Conservation (phyloP, 2,797 vertebrate genomes). For the Anabas testudineus region DNA sequence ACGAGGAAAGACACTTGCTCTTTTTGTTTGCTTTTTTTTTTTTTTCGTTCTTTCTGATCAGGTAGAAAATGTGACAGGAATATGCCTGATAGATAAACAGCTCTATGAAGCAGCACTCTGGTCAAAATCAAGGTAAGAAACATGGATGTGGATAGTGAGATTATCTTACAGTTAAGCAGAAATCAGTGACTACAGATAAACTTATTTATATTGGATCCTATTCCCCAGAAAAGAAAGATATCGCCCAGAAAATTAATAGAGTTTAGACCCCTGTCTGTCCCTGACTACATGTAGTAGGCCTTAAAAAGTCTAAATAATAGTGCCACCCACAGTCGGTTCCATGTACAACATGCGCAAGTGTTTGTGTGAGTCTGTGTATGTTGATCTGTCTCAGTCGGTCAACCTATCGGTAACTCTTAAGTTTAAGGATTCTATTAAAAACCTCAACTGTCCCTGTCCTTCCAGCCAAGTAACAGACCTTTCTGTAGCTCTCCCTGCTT, state of each 20-base stretch:
- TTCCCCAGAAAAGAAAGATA: conserved; percentile 70
- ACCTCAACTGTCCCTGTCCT: conserved; percentile 69
- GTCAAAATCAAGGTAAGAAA: conserved; percentile 66
- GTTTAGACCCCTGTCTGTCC: conserved; percentile 73
- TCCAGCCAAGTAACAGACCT: conserved; percentile 61
- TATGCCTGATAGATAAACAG: conserved; percentile 64
- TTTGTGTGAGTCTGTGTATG: conserved; percentile 59
- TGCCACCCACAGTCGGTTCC: conserved; percentile 72
- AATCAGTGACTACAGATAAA: conserved; percentile 70
- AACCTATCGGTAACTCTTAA: conserved; percentile 63
- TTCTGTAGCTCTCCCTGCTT: conserved; percentile 60
- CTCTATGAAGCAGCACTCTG: conserved; percentile 77
- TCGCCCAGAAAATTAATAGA: conserved; percentile 70
- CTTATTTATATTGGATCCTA: conserved; percentile 67
- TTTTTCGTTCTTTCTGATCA: conserved; percentile 47
- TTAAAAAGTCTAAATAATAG: conserved; percentile 75
- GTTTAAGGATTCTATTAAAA: conserved; percentile 70
- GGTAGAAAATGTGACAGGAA: conserved; percentile 71
- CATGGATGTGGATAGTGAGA: conserved; percentile 65
- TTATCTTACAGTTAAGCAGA: conserved; percentile 71
- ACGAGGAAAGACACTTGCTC: conserved; percentile 55
- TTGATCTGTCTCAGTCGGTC: conserved; percentile 69
- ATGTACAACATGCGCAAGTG: conserved; percentile 75
- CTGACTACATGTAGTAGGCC: conserved; percentile 74
- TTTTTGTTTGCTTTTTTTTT: not conserved